Evolutionary conservation across 2,888 invertebrate species (phyloP), one percentile per base, ranked within the genome.

Genomic region (Tuberolachnus salignus): DNA sequence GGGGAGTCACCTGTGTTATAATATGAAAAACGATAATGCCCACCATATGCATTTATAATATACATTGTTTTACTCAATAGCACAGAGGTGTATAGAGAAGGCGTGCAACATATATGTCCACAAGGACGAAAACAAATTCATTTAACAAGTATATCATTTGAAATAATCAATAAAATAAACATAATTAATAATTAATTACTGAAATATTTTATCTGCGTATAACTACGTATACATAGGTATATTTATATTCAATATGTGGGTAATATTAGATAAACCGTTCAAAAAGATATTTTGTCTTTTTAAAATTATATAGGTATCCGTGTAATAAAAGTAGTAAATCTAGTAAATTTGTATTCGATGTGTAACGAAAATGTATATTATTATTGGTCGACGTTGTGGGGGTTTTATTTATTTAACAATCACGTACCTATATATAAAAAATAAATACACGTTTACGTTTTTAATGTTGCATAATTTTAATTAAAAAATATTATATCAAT

Each of bases 101-200:
- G 74, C 34, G 74, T 72, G 21, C 46, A 66, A 21, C 3, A 63
- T 34, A 34, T n/a, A n/a, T n/a, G n/a, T 64, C 2, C 44, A 66
- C 74, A 75, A 75, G 74, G 74, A 75, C 74, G 55, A 66, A 55
- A 75, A 75, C 55, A 66, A 66, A 66, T 55, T 63, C 64, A 44
- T 55, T 64, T 23, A 73, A 51, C 21, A 42, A 64, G 42, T 51
- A 51, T 64, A 74, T 55, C 44, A 44, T 21, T n/a, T 44, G 55
- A 55, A 66, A 73, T 23, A 64, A 73, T 64, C 71, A 59, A 61
- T 53, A 21, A 14, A 23, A 51, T n/a, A 19, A 6, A 19, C 8
- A 69, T 19, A 11, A 53, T 61, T 59, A 61, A 26, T 59, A 72
- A 26, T 59, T 0, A 59, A 10, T 19, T 8, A 42, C 16, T 4